Evolutionary conservation across 2,888 invertebrate genomes (phyloP).

Genomic region (Trachelus stipa): DNA sequence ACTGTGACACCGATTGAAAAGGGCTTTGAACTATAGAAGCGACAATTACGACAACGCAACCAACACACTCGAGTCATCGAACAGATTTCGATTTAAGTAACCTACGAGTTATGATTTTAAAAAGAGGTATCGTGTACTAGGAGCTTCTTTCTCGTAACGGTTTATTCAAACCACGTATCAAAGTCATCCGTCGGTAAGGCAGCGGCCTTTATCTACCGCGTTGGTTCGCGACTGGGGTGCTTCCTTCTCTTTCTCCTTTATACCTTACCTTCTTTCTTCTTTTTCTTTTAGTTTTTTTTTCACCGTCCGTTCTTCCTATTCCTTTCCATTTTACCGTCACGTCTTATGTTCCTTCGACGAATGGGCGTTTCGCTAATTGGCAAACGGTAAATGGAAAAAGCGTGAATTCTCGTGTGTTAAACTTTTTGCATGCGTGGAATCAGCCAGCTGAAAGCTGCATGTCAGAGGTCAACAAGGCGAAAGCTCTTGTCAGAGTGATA

Average conservation of each 20-base stretch:
- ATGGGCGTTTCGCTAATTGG: neutral
- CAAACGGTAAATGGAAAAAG: neutral
- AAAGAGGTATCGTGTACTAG: neutral
- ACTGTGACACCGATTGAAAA: too few relatives aligned
- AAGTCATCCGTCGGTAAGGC: neutral
- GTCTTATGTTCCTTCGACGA: neutral
- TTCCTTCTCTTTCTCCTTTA: neutral
- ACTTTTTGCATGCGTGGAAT: neutral
- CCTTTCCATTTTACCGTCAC: neutral
- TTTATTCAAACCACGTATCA: neutral
- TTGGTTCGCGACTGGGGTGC: neutral
- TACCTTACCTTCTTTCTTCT: neutral
- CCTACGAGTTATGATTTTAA: neutral
- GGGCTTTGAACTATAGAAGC: too few relatives aligned
- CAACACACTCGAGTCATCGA: neutral
- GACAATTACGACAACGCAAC: neutral
- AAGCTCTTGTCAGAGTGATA: neutral
- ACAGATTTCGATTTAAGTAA: neutral
- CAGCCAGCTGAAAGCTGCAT: neutral
- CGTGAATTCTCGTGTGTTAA: neutral
- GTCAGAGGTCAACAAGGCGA: neutral
- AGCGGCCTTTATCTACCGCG: neutral
- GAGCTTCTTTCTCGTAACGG: neutral
- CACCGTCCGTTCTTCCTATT: neutral
- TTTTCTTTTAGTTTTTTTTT: neutral